Evolutionary conservation across 2,113 vertebrate genomes (phyloP).

Genomic region (Oxyura jamaicensis): DNA sequence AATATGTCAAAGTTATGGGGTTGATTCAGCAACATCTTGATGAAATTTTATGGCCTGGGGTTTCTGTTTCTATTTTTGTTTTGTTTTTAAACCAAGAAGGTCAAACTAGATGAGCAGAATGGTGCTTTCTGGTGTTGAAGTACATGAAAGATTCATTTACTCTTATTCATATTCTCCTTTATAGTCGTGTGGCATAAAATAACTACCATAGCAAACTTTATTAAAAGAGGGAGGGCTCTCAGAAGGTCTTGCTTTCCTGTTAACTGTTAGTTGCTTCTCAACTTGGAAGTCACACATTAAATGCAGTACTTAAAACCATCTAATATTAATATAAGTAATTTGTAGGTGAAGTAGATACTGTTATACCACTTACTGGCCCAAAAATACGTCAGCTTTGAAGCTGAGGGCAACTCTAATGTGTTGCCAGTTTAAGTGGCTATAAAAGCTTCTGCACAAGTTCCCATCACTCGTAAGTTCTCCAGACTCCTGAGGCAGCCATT

Average conservation of each 20-base stretch:
- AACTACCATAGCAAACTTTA: neutral
- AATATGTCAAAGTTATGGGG: neutral
- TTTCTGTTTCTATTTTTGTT: slow-evolving; percentile 6
- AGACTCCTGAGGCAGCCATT: neutral
- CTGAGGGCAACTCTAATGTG: neutral
- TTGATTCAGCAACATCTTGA: slow-evolving; percentile 28
- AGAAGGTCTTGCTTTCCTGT: neutral
- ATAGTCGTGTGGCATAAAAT: neutral
- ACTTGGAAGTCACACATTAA: neutral
- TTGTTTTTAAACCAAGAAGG: slow-evolving; percentile 8
- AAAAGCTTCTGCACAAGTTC: neutral
- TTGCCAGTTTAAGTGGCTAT: neutral
- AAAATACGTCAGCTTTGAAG: neutral
- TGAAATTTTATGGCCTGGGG: neutral
- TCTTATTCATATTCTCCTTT: neutral
- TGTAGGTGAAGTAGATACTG: neutral
- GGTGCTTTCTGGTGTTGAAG: neutral
- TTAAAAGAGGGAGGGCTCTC: neutral
- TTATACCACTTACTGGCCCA: neutral
- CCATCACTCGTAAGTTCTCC: neutral
- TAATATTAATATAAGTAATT: neutral
- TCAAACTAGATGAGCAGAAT: neutral
- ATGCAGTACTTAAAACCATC: neutral
- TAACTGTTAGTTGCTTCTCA: neutral
- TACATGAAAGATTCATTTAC: neutral